phyloP scores from a whole-genome alignment of 1,140 invertebrate species.

The Drosophila burlai region DNA sequence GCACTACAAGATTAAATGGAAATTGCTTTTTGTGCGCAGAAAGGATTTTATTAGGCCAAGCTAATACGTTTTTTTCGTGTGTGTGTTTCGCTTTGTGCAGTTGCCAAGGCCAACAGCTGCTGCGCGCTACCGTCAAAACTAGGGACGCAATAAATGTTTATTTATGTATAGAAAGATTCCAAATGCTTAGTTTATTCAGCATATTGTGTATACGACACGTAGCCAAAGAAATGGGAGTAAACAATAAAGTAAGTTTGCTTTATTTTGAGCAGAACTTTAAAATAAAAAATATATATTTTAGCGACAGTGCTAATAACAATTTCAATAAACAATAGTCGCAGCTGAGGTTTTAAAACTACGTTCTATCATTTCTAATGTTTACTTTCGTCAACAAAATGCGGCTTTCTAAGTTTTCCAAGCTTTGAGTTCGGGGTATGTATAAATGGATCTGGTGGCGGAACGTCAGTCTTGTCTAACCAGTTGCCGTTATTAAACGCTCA shows the following conservation, averaged over 20 bases:
- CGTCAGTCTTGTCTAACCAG: constrained; percentile 51
- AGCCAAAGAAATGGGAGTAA: not conserved
- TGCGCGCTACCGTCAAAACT: constrained; percentile 25
- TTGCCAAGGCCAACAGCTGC: constrained; percentile 56
- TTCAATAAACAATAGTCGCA: not conserved
- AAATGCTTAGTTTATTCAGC: constrained; percentile 10
- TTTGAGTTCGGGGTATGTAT: constrained; percentile 34
- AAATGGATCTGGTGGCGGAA: constrained; percentile 41
- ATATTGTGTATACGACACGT: constrained; percentile 18
- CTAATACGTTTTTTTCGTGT: constrained; percentile 23
- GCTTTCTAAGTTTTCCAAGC: not conserved
- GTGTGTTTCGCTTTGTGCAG: constrained; percentile 7
- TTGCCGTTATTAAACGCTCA: constrained; percentile 2
- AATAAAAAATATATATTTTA: not conserved
- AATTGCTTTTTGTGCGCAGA: constrained; percentile 61
- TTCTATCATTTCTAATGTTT: not conserved
- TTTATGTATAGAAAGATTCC: constrained; percentile 8
- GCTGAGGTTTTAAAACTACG: not conserved
- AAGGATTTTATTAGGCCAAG: constrained; percentile 53
- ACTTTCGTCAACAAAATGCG: constrained; percentile 4
- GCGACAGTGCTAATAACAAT: not conserved
- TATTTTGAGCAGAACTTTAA: not conserved
- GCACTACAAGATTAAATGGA: constrained; percentile 56
- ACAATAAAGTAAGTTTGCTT: not conserved
- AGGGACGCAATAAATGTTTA: constrained; percentile 15